Conservation (phyloP, 2,113 vertebrate genomes). For the Dromas ardeola region DNA sequence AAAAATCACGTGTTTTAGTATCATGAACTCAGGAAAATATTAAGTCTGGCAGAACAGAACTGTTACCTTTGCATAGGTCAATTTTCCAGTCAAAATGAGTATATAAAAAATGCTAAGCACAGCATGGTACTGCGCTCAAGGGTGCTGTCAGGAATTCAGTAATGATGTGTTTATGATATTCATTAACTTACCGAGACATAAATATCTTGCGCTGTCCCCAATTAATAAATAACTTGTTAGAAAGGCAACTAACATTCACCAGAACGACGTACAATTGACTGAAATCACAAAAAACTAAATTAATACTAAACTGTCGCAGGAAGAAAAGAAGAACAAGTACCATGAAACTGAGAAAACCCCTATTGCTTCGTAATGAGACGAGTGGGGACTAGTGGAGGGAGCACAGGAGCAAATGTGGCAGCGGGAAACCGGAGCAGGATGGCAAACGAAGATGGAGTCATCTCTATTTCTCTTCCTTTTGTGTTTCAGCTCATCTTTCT, state of each 20-base stretch:
- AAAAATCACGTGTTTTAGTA: not conserved
- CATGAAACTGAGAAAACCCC: not conserved
- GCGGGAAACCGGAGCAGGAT: not conserved
- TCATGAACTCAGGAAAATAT: not conserved
- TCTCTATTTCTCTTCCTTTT: not conserved
- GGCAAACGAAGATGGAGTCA: fast-evolving
- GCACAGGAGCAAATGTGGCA: not conserved
- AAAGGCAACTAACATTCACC: not conserved
- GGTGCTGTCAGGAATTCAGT: not conserved
- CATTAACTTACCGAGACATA: not conserved
- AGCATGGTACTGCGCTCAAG: not conserved
- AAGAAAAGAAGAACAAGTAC: not conserved
- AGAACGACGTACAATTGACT: not conserved
- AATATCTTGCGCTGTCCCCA: not conserved
- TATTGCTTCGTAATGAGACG: not conserved
- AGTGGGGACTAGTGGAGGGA: not conserved
- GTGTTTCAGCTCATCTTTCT: not conserved
- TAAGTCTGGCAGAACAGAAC: not conserved
- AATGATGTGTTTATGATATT: not conserved
- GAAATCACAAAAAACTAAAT: not conserved
- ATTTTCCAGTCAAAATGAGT: not conserved
- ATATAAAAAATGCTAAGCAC: not conserved
- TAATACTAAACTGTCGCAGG: not conserved
- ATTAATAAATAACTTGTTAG: not conserved
- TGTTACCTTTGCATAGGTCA: not conserved